Evolutionary conservation across 1,140 invertebrate genomes (phyloP).

Genomic region (Gryon sp.): DNA sequence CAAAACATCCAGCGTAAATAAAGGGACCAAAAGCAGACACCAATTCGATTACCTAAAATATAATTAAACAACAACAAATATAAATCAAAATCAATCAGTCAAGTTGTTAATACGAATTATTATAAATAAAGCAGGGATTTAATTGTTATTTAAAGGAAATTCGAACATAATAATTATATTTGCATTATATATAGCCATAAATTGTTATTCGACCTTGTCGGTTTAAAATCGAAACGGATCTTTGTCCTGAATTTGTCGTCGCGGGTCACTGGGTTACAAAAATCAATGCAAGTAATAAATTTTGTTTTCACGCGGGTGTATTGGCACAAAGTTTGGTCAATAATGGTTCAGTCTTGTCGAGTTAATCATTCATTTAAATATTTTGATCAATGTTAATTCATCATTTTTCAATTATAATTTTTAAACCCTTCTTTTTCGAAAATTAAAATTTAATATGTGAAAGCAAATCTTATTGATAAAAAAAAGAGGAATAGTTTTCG

Average conservation of each 20-base stretch:
- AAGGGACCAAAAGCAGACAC: slow-evolving; percentile 93
- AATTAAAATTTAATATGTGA: no score
- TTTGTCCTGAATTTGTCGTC: slow-evolving; percentile 50
- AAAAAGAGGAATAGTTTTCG: no score
- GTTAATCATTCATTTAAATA: no score
- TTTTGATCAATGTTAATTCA: no score
- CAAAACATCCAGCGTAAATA: slow-evolving; percentile 97
- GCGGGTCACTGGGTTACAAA: slow-evolving; percentile 55
- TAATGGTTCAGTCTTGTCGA: no score
- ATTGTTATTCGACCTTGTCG: slow-evolving; percentile 27
- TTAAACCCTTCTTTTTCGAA: no score
- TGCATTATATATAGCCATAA: slow-evolving; percentile 13
- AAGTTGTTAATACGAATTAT: not conserved
- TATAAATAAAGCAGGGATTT: not conserved
- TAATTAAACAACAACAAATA: slow-evolving; percentile 11
- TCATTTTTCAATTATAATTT: no score
- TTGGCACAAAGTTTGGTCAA: slow-evolving; percentile 60
- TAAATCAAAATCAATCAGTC: not conserved
- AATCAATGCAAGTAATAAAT: slow-evolving; percentile 57
- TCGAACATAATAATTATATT: slow-evolving; percentile 13
- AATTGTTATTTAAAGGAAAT: no score
- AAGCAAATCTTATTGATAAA: not conserved
- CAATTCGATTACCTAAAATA: slow-evolving; percentile 93
- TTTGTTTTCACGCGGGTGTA: slow-evolving; percentile 50
- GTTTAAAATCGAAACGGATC: slow-evolving; percentile 40